These are phyloP conservation scores for Heliopora coerulea DNA, from an alignment of 92 coral and sea anemone genomes.

Conservation along the genomic window DNA sequence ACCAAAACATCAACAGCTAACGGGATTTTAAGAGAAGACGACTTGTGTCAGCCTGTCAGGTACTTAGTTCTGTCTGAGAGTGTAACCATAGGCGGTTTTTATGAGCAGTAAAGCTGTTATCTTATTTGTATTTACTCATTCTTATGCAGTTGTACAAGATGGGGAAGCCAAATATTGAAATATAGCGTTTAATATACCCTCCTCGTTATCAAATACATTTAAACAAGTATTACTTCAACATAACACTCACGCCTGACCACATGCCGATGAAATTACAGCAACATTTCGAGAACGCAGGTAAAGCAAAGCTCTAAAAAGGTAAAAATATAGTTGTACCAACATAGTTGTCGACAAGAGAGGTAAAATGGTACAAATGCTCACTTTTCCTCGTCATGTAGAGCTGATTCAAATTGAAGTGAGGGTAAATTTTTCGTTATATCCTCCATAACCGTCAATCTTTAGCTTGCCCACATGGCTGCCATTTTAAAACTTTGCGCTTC, in stretches of 20 bases:
- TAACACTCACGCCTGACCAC: slow-evolving; percentile 90
- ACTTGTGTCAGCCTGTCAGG: too few species aligned
- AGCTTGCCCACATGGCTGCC: neutral
- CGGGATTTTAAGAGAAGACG: too few species aligned
- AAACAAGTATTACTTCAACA: too few species aligned
- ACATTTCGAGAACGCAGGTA: slow-evolving; percentile 79
- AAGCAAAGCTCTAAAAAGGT: slow-evolving; percentile 65
- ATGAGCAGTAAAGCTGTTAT: too few species aligned
- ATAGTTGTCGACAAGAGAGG: neutral
- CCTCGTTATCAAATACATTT: too few species aligned
- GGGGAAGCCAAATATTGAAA: too few species aligned
- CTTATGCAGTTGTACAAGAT: too few species aligned
- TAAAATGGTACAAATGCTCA: slow-evolving; percentile 11
- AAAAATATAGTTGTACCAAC: neutral
- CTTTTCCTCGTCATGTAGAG: slow-evolving; percentile 78
- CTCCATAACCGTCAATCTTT: slow-evolving; percentile 61
- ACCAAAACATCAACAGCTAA: too few species aligned
- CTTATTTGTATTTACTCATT: too few species aligned
- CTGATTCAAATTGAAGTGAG: slow-evolving; percentile 89
- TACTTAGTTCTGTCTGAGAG: too few species aligned
- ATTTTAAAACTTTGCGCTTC: slow-evolving; percentile 12
- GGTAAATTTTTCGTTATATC: slow-evolving; percentile 81
- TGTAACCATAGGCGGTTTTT: too few species aligned
- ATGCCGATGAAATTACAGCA: slow-evolving; percentile 75
- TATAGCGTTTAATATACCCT: too few species aligned